Conservation (phyloP, 1,140 invertebrate species). For the Drosophila tropicalis region DNA sequence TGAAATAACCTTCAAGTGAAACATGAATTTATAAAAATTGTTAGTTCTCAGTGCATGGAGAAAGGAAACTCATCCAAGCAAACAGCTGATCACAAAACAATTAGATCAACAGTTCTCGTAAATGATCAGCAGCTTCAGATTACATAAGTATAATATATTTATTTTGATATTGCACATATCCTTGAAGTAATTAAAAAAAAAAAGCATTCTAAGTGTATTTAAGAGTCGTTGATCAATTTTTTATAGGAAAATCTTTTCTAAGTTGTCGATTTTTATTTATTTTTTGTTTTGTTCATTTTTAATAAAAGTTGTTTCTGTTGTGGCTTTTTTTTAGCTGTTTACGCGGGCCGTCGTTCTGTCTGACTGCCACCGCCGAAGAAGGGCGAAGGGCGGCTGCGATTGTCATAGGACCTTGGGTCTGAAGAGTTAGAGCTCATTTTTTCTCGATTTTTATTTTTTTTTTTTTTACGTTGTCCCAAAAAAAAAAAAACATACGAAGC, state of each 20-base stretch:
- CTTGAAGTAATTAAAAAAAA: no score
- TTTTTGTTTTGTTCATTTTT: constrained; percentile 19
- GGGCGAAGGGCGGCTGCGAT: neutral
- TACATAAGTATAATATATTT: no score
- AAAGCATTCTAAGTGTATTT: neutral
- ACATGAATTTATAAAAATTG: no score
- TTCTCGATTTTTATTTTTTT: neutral
- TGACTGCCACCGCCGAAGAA: neutral
- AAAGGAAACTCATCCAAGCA: no score
- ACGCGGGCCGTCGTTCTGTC: constrained; percentile 26
- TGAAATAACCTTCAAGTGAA: no score
- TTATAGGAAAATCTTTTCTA: neutral
- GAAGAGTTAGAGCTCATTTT: constrained; percentile 17
- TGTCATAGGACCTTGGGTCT: constrained; percentile 50
- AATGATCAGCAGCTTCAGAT: no score
- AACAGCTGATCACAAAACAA: no score
- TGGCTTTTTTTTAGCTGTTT: constrained; percentile 46
- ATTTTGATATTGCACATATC: no score
- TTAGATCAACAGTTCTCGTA: no score
- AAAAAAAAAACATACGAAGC: constrained; percentile 5
- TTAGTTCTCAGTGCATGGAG: no score
- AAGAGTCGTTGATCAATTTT: neutral
- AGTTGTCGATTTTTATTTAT: neutral
- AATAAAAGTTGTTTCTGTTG: constrained; percentile 43
- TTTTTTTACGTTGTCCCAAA: constrained; percentile 5